Evolutionary conservation across 2,113 vertebrate genomes (phyloP).

Genomic region (Psammodynastes pulverulentus): DNA sequence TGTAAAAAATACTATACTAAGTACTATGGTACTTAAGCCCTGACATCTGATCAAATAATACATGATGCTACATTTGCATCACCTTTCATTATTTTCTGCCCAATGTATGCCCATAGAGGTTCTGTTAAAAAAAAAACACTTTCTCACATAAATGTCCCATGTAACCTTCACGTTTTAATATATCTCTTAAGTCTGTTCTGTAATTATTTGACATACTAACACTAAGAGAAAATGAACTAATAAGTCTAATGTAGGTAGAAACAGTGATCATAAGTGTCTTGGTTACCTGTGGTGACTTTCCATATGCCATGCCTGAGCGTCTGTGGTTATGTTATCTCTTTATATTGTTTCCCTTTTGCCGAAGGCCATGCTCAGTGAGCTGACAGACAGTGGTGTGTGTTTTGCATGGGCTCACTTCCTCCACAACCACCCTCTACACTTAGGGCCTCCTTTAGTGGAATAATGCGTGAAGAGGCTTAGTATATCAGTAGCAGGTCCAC

Average conservation of each 20-base stretch:
- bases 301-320: background rate
- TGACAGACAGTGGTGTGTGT: background rate
- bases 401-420: background rate
- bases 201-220: background rate
- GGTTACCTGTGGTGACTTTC: background rate
- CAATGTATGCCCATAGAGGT: background rate
- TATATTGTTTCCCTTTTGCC: background rate
- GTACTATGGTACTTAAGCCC: background rate
- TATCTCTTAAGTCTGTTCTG: background rate
- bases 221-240: background rate
- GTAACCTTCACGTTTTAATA: background rate
- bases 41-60: background rate
- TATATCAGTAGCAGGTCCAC: background rate
- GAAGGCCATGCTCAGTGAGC: background rate
- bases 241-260: background rate
- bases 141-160: background rate
- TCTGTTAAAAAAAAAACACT: background rate
- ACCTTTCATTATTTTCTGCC: background rate
- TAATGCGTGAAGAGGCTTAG: background rate
- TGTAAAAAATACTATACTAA: background rate
- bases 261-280: background rate
- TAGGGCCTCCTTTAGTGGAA: background rate
- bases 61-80: background rate
- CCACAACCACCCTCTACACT: background rate
- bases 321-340: background rate